A percentile compares a stretch with the other conserved stretches of the same genome.
These are phyloP conservation scores for Cheiracanthium punctorium DNA, from an alignment of 2,888 invertebrate species.

Conservation along the genomic window DNA sequence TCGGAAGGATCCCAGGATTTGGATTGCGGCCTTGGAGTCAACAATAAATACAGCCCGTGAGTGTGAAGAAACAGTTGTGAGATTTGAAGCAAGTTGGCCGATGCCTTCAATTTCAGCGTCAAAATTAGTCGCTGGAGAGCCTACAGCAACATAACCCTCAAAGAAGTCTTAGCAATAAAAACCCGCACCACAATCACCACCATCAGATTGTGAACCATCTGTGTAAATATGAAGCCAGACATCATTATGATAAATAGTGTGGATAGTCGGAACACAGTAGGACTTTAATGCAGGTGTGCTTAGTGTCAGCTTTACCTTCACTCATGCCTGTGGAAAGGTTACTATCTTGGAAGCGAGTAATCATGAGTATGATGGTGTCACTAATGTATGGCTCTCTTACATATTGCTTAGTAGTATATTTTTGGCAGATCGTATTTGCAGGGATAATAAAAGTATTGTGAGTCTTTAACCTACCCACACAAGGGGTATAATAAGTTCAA, in stretches of 20 bases:
- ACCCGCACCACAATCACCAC: not conserved
- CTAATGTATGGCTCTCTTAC: too few relatives aligned
- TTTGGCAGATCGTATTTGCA: not conserved
- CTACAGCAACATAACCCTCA: not conserved
- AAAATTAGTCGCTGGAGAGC: not conserved
- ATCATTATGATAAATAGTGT: not conserved
- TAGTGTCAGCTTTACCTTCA: too few relatives aligned
- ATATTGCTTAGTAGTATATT: not conserved
- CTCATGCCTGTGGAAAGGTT: too few relatives aligned
- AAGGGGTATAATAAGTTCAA: not conserved
- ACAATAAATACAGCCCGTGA: not conserved
- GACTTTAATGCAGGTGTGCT: not conserved
- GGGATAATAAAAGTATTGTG: not conserved
- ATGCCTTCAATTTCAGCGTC: not conserved
- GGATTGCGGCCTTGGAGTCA: not conserved
- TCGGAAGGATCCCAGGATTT: not conserved
- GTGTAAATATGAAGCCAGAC: not conserved
- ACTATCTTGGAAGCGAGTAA: too few relatives aligned
- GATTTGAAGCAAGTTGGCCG: not conserved
- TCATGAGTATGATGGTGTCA: too few relatives aligned
- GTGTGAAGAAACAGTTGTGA: not conserved
- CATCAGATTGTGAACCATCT: not conserved
- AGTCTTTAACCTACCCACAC: not conserved
- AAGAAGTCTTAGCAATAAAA: not conserved
- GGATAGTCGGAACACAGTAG: not conserved